Evolutionary conservation across 2,113 vertebrate species (phyloP).

Genomic region (Lepidothrix coronata): DNA sequence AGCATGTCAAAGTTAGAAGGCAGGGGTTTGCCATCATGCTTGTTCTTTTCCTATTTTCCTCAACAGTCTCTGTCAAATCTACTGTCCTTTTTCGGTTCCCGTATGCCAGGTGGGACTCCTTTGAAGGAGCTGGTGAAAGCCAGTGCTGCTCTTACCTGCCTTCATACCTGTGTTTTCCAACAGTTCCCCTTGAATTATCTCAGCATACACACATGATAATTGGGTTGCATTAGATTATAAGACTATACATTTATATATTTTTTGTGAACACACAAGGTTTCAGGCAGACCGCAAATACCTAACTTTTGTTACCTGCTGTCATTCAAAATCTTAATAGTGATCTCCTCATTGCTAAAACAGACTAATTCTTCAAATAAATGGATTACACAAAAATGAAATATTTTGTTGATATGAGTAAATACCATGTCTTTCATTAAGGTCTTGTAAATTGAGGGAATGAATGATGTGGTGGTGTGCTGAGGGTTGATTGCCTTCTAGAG

Average conservation of each 20-base stretch:
- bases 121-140: not conserved
- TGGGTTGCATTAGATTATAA: not conserved
- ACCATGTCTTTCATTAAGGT: not conserved
- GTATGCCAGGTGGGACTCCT: not conserved
- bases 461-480: not conserved
- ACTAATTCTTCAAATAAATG: not conserved
- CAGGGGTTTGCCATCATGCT: not conserved
- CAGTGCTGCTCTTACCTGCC: not conserved
- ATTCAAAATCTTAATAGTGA: not conserved
- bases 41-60: not conserved
- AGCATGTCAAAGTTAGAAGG: not conserved
- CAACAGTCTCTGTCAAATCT: not conserved
- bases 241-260: not conserved
- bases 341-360: not conserved
- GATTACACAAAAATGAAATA: not conserved
- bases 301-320: not conserved
- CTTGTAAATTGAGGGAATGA: not conserved
- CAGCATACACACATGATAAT: fast-evolving
- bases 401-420: not conserved
- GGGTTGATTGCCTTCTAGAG: not conserved
- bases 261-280: not conserved
- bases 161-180: not conserved
- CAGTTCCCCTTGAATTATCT: not conserved
- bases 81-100: not conserved
- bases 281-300: not conserved